These are phyloP conservation scores for Gymnoscelis rufifasciata DNA, from an alignment of 2,888 invertebrate genomes.

Conservation along the genomic window DNA sequence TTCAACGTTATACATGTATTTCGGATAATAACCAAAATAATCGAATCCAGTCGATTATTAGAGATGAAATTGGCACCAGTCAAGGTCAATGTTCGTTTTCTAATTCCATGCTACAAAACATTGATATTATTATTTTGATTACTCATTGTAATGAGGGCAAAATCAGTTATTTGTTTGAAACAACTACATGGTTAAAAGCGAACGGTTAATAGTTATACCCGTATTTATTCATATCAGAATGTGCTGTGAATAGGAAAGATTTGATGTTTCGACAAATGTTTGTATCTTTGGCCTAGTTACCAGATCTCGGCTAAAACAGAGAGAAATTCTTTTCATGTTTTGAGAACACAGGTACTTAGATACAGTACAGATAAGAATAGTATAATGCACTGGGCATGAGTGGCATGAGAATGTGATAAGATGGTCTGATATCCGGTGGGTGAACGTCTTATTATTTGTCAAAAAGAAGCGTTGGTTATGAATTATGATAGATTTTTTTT, in stretches of 20 bases:
- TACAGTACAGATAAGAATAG: background rate
- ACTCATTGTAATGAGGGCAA: no score
- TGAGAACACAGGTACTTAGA: constrained; percentile 3
- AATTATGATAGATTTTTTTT: background rate
- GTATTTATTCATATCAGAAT: background rate
- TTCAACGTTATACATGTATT: no score
- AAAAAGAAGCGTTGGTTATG: background rate
- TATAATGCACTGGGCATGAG: constrained; percentile 3
- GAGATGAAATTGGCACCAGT: no score
- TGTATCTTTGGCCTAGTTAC: background rate
- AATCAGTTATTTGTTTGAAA: no score
- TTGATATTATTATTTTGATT: no score
- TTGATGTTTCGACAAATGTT: background rate
- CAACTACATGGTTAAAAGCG: no score
- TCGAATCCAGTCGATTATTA: no score
- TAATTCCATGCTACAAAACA: no score
- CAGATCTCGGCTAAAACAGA: background rate
- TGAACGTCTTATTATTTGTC: constrained; percentile 2
- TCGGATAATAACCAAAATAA: no score
- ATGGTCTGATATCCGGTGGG: background rate
- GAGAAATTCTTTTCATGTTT: constrained; percentile 1
- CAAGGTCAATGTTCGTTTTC: no score
- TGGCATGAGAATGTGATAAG: constrained; percentile 5
- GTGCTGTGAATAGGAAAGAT: background rate
- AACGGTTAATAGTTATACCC: no score